These are phyloP conservation scores for Drosophila anomelani DNA, from an alignment of 2,888 invertebrate genomes.

Conservation along the genomic window DNA sequence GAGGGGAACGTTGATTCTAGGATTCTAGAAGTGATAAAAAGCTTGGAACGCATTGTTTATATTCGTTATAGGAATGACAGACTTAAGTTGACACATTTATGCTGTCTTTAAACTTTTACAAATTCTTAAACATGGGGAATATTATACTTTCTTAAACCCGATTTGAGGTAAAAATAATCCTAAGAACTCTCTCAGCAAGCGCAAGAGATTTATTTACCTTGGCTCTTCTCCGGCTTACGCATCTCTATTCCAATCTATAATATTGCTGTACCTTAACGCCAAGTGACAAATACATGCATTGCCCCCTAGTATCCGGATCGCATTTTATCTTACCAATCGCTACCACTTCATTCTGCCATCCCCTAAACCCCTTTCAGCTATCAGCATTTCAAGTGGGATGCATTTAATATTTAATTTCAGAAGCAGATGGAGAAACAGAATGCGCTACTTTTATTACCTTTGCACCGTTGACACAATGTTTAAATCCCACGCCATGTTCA, in stretches of 20 bases:
- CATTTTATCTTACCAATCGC: conserved; percentile 27
- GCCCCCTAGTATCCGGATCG: conserved; percentile 8
- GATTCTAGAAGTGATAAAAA: background rate
- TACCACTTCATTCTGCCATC: conserved; percentile 3
- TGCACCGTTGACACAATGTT: conserved; percentile 69
- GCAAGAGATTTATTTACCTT: conserved; percentile 2
- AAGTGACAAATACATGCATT: conserved; percentile 33
- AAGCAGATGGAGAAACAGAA: conserved; percentile 20
- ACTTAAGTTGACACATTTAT: background rate
- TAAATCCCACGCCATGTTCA: conserved; percentile 65
- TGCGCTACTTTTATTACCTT: conserved; percentile 74
- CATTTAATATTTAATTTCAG: conserved; percentile 76
- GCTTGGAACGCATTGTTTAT: background rate
- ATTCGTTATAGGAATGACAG: background rate
- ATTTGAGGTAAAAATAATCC: background rate
- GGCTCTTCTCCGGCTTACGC: background rate
- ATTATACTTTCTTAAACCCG: too few species aligned
- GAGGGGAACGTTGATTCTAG: background rate
- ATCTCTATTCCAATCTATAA: conserved; percentile 30
- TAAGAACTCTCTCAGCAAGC: background rate
- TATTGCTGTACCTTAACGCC: conserved; percentile 18
- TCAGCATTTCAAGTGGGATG: conserved; percentile 51
- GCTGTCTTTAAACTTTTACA: background rate
- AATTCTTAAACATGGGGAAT: background rate
- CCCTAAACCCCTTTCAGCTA: conserved; percentile 31